phyloP scores from a whole-genome alignment of 2,888 invertebrate genomes.

The Drosophila borealis region DNA sequence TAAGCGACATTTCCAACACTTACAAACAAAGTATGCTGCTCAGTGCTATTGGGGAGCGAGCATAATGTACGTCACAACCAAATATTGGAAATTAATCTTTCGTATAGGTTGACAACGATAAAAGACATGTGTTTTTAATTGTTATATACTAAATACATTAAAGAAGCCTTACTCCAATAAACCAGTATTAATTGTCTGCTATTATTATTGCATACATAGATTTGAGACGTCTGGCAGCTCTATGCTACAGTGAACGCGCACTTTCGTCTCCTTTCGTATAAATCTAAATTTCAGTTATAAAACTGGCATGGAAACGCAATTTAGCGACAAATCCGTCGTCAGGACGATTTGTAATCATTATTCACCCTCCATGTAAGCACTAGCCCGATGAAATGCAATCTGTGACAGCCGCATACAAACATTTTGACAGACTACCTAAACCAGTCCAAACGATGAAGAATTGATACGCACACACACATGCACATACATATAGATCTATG shows the following conservation, averaged over 20 bases:
- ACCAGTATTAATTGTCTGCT: background rate
- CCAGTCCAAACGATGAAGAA: slow-evolving; percentile 15
- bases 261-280: background rate
- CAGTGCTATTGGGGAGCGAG: background rate
- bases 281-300: slow-evolving; percentile 7
- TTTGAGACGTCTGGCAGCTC: background rate
- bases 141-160: too few relatives aligned
- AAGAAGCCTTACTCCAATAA: too few relatives aligned
- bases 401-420: slow-evolving; percentile 53
- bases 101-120: too few relatives aligned
- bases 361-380: slow-evolving; percentile 38
- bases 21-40: background rate
- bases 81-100: too few relatives aligned
- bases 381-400: slow-evolving; percentile 59
- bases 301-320: slow-evolving; percentile 49
- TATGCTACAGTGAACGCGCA: background rate
- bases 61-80: too few relatives aligned
- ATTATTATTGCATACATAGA: background rate
- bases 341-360: slow-evolving; percentile 65
- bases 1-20: slow-evolving; percentile 7
- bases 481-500: background rate
- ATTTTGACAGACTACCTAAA: slow-evolving; percentile 46
- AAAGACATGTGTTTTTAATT: too few relatives aligned
- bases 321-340: slow-evolving; percentile 39
- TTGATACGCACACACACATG: slow-evolving; percentile 36